Evolutionary conservation across 2,797 vertebrate species (phyloP).

Genomic region (Myiotriccus ornatus): DNA sequence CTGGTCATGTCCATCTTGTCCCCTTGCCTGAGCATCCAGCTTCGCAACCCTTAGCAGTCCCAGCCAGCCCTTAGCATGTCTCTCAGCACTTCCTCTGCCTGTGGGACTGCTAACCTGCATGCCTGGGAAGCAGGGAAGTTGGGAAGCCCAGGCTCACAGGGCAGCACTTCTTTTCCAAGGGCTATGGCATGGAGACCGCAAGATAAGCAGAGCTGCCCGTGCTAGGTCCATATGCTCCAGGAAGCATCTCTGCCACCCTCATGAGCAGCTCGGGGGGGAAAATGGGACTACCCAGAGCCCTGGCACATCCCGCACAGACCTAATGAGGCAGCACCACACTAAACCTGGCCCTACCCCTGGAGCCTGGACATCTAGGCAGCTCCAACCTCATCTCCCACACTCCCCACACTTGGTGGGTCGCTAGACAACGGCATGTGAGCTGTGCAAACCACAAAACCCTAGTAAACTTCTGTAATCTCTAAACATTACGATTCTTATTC

Average conservation of each 20-base stretch:
- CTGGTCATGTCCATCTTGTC: neutral
- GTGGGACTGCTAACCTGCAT: neutral
- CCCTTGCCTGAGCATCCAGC: neutral
- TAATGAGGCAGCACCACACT: neutral
- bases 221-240: neutral
- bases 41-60: neutral
- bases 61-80: no score
- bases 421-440: neutral
- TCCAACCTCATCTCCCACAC: neutral
- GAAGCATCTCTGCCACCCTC: neutral
- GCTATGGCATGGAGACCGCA: neutral
- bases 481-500: neutral
- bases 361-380: neutral
- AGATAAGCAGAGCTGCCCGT: neutral
- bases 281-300: neutral
- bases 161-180: neutral
- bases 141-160: neutral
- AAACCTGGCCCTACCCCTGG: accelerated
- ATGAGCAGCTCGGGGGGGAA: neutral
- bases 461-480: neutral
- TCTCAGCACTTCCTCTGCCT: neutral
- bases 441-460: neutral
- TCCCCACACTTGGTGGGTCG: neutral
- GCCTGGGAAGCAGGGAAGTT: neutral
- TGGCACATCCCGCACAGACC: neutral